phyloP scores from a whole-genome alignment of 2,888 invertebrate genomes.

The Sinopyrophorus schimmeli region DNA sequence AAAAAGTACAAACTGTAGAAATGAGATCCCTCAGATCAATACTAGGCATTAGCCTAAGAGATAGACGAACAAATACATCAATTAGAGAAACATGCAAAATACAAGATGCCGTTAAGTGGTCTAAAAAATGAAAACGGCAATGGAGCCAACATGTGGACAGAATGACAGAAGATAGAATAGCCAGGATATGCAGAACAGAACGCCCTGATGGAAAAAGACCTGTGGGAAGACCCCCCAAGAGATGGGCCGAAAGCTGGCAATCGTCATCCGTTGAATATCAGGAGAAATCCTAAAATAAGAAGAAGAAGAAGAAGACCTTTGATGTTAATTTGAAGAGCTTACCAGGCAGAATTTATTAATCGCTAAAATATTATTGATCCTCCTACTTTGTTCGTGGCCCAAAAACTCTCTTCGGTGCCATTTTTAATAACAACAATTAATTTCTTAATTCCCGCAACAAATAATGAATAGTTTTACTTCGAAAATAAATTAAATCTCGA shows the following conservation, averaged over 20 bases:
- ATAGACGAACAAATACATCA: conserved; percentile 4
- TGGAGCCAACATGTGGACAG: conserved; percentile 3
- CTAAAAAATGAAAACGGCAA: conserved; percentile 2
- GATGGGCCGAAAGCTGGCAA: conserved; percentile 1
- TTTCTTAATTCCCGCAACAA: no score
- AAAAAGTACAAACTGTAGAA: neutral
- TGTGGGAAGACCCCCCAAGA: neutral
- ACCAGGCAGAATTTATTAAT: conserved; percentile 27
- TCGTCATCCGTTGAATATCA: conserved; percentile 1
- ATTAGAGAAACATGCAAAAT: neutral
- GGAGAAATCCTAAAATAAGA: no score
- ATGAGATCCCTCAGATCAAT: conserved; percentile 1
- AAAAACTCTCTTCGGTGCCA: neutral
- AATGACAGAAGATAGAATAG: conserved; percentile 1
- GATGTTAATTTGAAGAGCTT: conserved; percentile 26
- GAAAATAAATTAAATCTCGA: no score
- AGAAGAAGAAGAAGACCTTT: conserved; percentile 21
- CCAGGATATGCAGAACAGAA: conserved; percentile 4
- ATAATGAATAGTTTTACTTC: no score
- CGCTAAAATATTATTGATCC: conserved; percentile 1
- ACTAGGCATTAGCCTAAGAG: neutral
- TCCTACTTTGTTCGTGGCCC: neutral
- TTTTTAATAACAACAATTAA: no score
- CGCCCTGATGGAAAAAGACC: conserved; percentile 1
- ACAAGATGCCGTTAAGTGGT: neutral